Evolutionary conservation across 2,113 vertebrate species (phyloP).

Genomic region (Chrysochloris asiatica): DNA sequence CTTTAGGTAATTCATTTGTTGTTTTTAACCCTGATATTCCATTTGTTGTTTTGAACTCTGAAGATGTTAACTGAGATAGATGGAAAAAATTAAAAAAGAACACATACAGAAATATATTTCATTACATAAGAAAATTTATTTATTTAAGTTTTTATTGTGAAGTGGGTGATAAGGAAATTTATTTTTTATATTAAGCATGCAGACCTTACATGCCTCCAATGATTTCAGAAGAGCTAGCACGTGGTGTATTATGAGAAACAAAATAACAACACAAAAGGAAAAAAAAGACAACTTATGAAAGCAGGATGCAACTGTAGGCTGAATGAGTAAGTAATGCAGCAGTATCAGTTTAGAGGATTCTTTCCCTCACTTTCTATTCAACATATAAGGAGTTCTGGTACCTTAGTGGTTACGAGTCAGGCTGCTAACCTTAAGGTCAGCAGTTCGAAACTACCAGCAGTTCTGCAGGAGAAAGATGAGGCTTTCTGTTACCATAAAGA

Average conservation of each 20-base stretch:
- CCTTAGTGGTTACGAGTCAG: too few species aligned
- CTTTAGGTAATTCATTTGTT: neutral
- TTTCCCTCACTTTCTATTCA: neutral
- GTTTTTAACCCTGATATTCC: constrained; percentile 31
- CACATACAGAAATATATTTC: neutral
- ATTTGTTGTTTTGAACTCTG: neutral
- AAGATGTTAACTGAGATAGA: neutral
- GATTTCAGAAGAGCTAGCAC: neutral
- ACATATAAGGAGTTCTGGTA: neutral
- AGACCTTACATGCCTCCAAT: neutral
- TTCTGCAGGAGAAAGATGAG: too few species aligned
- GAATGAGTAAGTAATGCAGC: neutral
- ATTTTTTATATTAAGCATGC: neutral
- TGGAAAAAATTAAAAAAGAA: neutral
- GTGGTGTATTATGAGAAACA: neutral
- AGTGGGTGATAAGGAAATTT: neutral
- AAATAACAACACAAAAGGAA: neutral
- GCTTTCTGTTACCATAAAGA: too few species aligned
- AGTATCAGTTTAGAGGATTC: neutral
- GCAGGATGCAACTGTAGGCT: neutral
- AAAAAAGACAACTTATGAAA: neutral
- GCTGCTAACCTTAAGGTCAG: too few species aligned
- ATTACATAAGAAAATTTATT: neutral
- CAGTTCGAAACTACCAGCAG: too few species aligned
- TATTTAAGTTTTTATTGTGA: too few species aligned